A percentile compares a stretch with the other conserved stretches of the same genome.
These are phyloP conservation scores for Melopsittacus undulatus DNA, from an alignment of 2,797 vertebrate species.

Conservation along the genomic window DNA sequence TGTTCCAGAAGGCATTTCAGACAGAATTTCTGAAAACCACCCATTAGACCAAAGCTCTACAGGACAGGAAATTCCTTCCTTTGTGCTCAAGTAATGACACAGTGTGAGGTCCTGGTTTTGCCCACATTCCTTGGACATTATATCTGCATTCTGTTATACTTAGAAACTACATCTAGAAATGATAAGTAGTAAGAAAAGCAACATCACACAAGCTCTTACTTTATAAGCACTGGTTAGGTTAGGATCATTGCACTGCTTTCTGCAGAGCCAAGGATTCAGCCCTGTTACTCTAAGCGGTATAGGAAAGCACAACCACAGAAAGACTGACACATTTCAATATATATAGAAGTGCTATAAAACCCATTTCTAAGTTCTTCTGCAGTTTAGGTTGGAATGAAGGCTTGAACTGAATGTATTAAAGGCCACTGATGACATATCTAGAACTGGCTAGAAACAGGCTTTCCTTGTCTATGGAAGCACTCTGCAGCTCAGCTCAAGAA, in stretches of 20 bases:
- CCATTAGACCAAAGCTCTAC: not conserved
- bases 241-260: not conserved
- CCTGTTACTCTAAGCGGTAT: not conserved
- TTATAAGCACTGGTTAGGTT: not conserved
- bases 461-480: not conserved
- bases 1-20: not conserved
- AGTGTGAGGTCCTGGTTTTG: not conserved
- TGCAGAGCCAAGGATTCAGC: not conserved
- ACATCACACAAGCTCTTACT: not conserved
- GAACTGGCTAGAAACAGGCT: not conserved
- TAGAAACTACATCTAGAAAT: not conserved
- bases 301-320: not conserved
- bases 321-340: not conserved
- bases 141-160: not conserved
- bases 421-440: not conserved
- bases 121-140: fast-evolving
- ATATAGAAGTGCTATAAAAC: not conserved
- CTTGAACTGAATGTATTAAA: not conserved
- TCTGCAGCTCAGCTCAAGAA: not conserved
- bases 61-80: not conserved
- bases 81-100: not conserved
- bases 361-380: not conserved
- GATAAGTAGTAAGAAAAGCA: not conserved
- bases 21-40: not conserved
- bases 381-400: not conserved